These are phyloP conservation scores for Sigmodon hispidus DNA, from an alignment of 2,113 vertebrate genomes.

Conservation along the genomic window DNA sequence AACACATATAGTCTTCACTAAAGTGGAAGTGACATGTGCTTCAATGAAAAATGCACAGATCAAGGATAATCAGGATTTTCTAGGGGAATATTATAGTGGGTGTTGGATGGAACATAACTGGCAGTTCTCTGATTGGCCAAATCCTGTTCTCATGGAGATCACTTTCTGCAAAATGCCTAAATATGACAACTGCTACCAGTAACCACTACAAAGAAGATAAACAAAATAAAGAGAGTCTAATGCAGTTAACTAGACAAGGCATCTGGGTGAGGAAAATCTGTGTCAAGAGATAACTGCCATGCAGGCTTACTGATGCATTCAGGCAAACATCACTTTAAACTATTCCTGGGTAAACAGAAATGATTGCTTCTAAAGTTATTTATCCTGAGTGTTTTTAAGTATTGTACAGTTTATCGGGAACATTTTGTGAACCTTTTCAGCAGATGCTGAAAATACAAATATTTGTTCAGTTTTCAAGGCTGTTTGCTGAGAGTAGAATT, in stretches of 20 bases:
- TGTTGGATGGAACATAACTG: neutral
- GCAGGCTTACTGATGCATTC: neutral
- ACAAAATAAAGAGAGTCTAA: neutral
- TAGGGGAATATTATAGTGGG: neutral
- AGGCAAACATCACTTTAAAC: slow-evolving; percentile 4
- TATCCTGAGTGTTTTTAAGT: slow-evolving; percentile 58
- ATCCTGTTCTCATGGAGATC: neutral
- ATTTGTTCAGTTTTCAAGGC: slow-evolving; percentile 44
- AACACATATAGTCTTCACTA: neutral
- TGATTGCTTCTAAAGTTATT: slow-evolving; percentile 68
- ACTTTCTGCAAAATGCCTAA: neutral
- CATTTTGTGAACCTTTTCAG: slow-evolving; percentile 64
- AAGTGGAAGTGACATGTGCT: neutral
- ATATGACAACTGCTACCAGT: neutral
- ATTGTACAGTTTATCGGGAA: slow-evolving; percentile 64
- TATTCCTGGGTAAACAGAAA: slow-evolving; percentile 37
- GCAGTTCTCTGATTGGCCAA: neutral
- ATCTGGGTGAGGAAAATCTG: neutral
- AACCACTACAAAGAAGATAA: neutral
- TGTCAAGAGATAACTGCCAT: neutral
- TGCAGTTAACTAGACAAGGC: neutral
- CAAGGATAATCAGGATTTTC: neutral
- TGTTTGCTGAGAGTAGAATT: slow-evolving; percentile 67
- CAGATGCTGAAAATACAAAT: slow-evolving; percentile 75
- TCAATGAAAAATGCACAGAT: neutral